Percentiles rank a stretch among this genome's conserved stretches.
These are phyloP conservation scores for Aviceda subcristata DNA, from an alignment of 2,113 vertebrate genomes.

Conservation along the genomic window DNA sequence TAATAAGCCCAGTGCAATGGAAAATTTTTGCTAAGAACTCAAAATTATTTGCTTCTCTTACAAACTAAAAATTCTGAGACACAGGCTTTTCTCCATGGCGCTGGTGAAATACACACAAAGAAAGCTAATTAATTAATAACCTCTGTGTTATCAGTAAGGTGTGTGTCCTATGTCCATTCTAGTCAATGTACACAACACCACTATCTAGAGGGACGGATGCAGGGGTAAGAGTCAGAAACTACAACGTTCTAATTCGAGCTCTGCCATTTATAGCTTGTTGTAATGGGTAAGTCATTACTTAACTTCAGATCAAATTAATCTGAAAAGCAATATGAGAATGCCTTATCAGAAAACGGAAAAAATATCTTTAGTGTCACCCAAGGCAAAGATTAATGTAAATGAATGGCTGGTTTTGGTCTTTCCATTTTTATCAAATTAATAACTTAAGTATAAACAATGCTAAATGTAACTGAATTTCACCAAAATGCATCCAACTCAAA, in stretches of 20 bases:
- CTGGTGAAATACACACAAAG: neutral
- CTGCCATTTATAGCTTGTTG: neutral
- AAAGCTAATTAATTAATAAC: neutral
- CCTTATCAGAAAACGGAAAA: neutral
- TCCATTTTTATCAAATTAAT: neutral
- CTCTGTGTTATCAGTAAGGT: neutral
- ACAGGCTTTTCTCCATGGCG: neutral
- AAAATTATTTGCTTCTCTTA: neutral
- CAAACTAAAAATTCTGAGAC: neutral
- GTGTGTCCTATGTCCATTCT: neutral
- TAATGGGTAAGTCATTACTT: neutral
- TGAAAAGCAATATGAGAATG: neutral
- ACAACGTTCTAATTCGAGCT: neutral
- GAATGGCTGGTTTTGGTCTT: neutral
- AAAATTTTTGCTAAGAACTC: neutral
- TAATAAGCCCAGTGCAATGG: neutral
- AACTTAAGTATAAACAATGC: neutral
- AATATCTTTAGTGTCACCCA: neutral
- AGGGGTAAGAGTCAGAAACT: neutral
- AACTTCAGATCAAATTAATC: neutral
- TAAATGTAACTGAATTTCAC: neutral
- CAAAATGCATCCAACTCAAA: neutral
- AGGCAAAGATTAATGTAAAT: neutral
- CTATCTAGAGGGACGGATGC: neutral
- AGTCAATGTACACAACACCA: neutral